Percentiles rank a stretch among this genome's conserved stretches.
Conservation (phyloP, 2,113 vertebrate species). For the Dicerorhinus sumatrensis region DNA sequence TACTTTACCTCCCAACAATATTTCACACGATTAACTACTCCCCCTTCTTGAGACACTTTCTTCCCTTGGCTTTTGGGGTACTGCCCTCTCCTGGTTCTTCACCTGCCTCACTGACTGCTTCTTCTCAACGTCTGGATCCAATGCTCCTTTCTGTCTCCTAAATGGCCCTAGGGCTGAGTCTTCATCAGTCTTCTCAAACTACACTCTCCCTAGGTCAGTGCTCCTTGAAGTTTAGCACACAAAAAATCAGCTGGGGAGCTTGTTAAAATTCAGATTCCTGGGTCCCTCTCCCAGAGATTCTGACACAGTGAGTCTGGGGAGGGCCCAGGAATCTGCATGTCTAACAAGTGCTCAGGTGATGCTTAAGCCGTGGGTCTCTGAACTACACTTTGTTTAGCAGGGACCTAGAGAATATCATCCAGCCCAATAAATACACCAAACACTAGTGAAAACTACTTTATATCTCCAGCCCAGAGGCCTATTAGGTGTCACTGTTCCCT, state of each 20-base stretch:
- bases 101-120: no score
- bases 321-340: neutral
- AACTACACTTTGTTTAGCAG: neutral
- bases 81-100: neutral
- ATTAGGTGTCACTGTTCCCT: no score
- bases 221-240: neutral
- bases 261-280: neutral
- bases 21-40: neutral
- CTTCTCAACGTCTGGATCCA: neutral
- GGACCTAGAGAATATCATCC: neutral
- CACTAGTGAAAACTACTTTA: accelerated
- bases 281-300: neutral
- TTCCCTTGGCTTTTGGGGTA: neutral
- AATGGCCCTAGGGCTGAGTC: neutral
- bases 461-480: neutral
- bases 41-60: neutral
- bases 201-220: no score
- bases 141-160: neutral
- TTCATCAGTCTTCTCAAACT: neutral
- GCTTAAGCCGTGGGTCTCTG: neutral
- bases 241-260: neutral
- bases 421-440: neutral
- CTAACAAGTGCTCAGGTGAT: neutral
- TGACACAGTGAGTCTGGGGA: neutral
- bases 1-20: neutral